phyloP scores from a whole-genome alignment of 2,888 invertebrate genomes.

The Empis stercorea region DNA sequence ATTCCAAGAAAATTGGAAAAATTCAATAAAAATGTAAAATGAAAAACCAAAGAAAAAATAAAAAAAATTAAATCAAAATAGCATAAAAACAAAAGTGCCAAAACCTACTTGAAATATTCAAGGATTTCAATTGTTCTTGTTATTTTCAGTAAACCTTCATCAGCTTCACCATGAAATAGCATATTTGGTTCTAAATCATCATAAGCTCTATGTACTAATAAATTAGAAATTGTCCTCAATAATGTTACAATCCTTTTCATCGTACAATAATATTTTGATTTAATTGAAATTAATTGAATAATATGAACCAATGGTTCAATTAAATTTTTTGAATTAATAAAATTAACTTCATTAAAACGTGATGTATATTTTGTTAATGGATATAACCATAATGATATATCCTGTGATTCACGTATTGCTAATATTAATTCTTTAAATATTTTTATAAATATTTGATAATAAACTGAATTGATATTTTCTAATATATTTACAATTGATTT shows the following conservation, averaged over 20 bases:
- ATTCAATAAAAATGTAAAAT: too few relatives aligned
- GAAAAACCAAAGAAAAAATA: too few relatives aligned
- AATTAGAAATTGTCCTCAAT: constrained; percentile 67
- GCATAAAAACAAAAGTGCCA: constrained; percentile 13
- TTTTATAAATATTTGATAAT: constrained; percentile 61
- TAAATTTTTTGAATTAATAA: constrained; percentile 46
- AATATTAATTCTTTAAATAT: constrained; percentile 60
- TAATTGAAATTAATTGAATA: constrained; percentile 77
- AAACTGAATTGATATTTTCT: constrained; percentile 67
- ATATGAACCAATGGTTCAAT: constrained; percentile 66
- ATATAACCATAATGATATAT: constrained; percentile 68
- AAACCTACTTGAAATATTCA: constrained; percentile 45
- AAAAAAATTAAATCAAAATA: too few relatives aligned
- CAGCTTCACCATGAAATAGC: constrained; percentile 75
- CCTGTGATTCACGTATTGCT: constrained; percentile 74
- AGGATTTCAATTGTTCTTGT: constrained; percentile 40
- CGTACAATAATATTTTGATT: constrained; percentile 63
- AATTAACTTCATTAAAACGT: constrained; percentile 55
- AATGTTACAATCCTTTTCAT: constrained; percentile 55
- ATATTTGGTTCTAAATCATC: constrained; percentile 63
- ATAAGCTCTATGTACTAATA: constrained; percentile 64
- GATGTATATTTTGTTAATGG: constrained; percentile 44
- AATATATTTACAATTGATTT: constrained; percentile 69
- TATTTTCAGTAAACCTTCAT: constrained; percentile 57
- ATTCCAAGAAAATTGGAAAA: too few relatives aligned